A percentile compares a stretch with the other conserved stretches of the same genome.
These are phyloP conservation scores for Anoura caudifer DNA, from an alignment of 2,113 vertebrate genomes.

Conservation along the genomic window DNA sequence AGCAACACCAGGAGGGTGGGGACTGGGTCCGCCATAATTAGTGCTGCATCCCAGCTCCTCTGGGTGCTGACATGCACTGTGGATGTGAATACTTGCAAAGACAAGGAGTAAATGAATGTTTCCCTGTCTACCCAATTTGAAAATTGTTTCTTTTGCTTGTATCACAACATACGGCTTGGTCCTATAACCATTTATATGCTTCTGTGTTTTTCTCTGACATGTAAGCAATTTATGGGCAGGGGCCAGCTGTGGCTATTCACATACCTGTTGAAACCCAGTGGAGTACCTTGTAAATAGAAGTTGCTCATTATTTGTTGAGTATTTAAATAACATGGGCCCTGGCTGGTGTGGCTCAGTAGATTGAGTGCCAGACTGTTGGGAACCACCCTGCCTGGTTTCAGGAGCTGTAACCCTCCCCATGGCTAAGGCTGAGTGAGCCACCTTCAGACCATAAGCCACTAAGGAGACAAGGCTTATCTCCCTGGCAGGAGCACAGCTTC, in stretches of 20 bases:
- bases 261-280: not conserved
- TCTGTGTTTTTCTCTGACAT: not conserved
- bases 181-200: not conserved
- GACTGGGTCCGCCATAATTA: not conserved
- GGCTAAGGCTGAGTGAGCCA: too few relatives aligned
- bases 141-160: not conserved
- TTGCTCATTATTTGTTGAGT: not conserved
- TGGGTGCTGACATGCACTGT: too few relatives aligned
- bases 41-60: not conserved
- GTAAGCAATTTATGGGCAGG: not conserved
- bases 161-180: not conserved
- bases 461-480: too few relatives aligned
- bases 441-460: too few relatives aligned
- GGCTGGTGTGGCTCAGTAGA: too few relatives aligned
- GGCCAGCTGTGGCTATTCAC: not conserved
- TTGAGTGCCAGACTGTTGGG: too few relatives aligned
- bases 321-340: not conserved
- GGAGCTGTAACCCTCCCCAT: too few relatives aligned
- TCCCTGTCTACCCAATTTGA: not conserved
- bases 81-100: not conserved
- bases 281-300: not conserved
- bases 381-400: too few relatives aligned
- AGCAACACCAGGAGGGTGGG: not conserved
- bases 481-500: too few relatives aligned
- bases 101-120: not conserved